Conservation (phyloP, 1,140 invertebrate species). For the Anastatus disparis region DNA sequence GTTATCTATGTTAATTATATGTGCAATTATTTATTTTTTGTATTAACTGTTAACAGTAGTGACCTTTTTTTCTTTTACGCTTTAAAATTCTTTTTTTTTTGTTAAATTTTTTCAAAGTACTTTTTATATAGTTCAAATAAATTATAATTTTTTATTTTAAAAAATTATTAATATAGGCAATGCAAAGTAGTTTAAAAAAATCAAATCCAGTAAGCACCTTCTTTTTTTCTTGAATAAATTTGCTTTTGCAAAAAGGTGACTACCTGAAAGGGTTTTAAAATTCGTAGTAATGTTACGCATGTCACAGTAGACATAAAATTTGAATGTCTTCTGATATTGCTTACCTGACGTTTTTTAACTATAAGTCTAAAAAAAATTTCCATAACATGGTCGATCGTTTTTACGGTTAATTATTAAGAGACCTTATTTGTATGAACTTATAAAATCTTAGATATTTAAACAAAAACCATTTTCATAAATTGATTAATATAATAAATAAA, state of each 20-base stretch:
- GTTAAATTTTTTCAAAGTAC: no score
- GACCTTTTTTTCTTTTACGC: no score
- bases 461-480: no score
- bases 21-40: no score
- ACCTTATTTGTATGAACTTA: no score
- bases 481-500: no score
- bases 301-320: not conserved
- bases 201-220: not conserved
- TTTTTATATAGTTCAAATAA: no score
- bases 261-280: constrained; percentile 14
- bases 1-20: no score
- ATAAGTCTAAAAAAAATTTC: not conserved
- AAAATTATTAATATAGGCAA: not conserved
- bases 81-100: no score
- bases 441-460: no score
- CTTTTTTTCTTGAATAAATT: constrained; percentile 11
- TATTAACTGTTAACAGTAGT: no score
- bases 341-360: constrained; percentile 2
- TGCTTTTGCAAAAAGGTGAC: not conserved
- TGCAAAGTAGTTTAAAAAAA: not conserved
- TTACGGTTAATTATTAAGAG: no score
- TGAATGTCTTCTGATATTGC: constrained; percentile 6
- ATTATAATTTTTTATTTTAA: not conserved
- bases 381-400: constrained; percentile 8
- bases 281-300: not conserved